Evolutionary conservation across 2,113 vertebrate genomes (phyloP), one percentile per base, ranked within the genome.

Genomic region (Barnardius zonarius): DNA sequence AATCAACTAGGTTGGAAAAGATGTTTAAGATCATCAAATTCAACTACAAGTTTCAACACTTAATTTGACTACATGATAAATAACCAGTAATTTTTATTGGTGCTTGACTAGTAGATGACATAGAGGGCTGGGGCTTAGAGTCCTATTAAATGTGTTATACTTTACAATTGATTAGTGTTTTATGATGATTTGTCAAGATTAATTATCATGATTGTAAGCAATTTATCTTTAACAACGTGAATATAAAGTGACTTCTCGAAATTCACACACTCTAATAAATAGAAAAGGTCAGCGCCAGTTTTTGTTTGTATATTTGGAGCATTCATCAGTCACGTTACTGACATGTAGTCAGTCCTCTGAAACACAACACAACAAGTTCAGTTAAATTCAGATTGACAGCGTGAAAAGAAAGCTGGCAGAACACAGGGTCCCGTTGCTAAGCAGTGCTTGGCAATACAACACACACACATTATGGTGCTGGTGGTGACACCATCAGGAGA

Each of bases 361-460:
- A 97, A 97, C 91, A 96, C 94, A 87, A 87, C 95, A 86, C 92
- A 87, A 68, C 94, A 77, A 88, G 93, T 97, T 96, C 92, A 92
- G 94, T 96, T 95, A 96, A 96, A 97, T 97, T 96, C 96, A 96
- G 96, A 96, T 90, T 97, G 96, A 96, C 96, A 96, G 96, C 61
- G 17, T 88, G 88, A 95, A 96, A 95, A 92, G 92, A 88, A 95
- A 96, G 90, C 95, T 98, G 98, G 98, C 97, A 97, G 98, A 96
- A 97, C 95, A 96, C 73, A 83, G 79, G 92, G 91, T 94, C 95
- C 96, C 0, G 97, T 98, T 98, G 97, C 98, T 97, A 97, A 96
- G 98, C 64, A 77, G 96, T 95, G 83, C 91, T 95, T 97, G 94
- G 95, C 97, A 97, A 89, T 90, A 64, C 10, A 95, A 73, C 83